Evolutionary conservation across 2,113 vertebrate species (phyloP).

Genomic region (Suricata suricatta): DNA sequence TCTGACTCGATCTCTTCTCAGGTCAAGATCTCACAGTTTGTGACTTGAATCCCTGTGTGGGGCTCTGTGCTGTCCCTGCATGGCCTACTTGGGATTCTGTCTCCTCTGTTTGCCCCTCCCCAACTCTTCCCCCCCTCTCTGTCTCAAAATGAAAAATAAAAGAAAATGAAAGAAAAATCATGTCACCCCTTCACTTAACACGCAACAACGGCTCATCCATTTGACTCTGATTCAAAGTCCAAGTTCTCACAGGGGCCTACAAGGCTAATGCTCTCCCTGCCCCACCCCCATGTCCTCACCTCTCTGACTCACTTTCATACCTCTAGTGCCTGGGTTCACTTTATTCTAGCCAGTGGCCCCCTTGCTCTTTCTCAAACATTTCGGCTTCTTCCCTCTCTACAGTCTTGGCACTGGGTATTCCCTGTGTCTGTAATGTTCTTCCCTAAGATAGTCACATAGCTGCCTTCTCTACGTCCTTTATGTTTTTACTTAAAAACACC

Average conservation of each 20-base stretch:
- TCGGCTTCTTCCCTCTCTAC: neutral
- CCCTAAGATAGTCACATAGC: neutral
- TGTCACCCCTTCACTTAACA: neutral
- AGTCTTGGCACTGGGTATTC: neutral
- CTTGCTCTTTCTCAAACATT: neutral
- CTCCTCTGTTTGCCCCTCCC: too few species aligned
- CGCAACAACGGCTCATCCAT: neutral
- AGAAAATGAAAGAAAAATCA: neutral
- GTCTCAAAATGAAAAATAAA: too few species aligned
- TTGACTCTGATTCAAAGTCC: neutral
- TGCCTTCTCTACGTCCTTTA: neutral
- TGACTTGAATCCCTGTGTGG: too few species aligned
- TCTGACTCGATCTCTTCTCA: too few species aligned
- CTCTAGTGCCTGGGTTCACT: neutral
- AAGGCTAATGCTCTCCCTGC: neutral
- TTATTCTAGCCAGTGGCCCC: too few species aligned
- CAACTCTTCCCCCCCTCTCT: too few species aligned
- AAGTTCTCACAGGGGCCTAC: neutral
- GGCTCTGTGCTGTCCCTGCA: too few species aligned
- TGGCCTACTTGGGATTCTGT: too few species aligned
- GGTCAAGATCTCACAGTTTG: too few species aligned
- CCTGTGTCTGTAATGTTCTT: neutral
- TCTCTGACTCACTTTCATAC: neutral
- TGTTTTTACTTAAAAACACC: neutral
- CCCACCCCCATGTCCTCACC: rapidly evolving